These are phyloP conservation scores for Prietella phreatophila DNA, from an alignment of 2,113 vertebrate genomes.

Conservation along the genomic window DNA sequence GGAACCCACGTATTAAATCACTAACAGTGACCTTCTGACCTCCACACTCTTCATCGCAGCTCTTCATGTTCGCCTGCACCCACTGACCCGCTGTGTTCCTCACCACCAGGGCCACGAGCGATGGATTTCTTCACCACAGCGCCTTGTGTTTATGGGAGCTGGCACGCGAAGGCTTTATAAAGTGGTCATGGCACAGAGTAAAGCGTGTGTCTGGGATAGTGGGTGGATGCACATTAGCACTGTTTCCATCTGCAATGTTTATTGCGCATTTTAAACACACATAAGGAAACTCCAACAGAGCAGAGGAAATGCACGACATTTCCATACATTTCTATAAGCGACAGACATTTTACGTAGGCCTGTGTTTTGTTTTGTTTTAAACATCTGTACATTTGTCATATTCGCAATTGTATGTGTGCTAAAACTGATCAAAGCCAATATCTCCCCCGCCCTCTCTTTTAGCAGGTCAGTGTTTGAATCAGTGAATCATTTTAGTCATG, in stretches of 20 bases:
- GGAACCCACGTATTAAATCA: not conserved
- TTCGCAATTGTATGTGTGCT: not conserved
- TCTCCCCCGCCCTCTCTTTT: not conserved
- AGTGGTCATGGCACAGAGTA: not conserved
- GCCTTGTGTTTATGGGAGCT: slow-evolving; percentile 17
- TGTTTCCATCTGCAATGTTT: not conserved
- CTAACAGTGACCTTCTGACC: slow-evolving; percentile 4
- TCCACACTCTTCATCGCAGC: not conserved
- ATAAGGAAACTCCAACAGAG: not conserved
- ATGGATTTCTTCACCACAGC: not conserved
- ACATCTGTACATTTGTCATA: not conserved
- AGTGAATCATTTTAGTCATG: not conserved
- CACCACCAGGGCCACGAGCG: not conserved
- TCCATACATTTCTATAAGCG: not conserved
- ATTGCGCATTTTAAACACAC: not conserved
- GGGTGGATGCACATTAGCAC: not conserved
- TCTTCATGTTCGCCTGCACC: not conserved
- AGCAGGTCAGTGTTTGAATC: not conserved
- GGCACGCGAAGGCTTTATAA: slow-evolving; percentile 4
- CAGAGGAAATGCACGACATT: not conserved
- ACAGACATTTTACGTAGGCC: not conserved
- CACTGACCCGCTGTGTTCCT: not conserved
- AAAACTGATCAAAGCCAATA: not conserved
- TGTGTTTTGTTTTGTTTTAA: not conserved
- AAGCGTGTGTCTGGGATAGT: not conserved